Conservation (phyloP, 2,888 invertebrate genomes). For the Netelia melanura region DNA sequence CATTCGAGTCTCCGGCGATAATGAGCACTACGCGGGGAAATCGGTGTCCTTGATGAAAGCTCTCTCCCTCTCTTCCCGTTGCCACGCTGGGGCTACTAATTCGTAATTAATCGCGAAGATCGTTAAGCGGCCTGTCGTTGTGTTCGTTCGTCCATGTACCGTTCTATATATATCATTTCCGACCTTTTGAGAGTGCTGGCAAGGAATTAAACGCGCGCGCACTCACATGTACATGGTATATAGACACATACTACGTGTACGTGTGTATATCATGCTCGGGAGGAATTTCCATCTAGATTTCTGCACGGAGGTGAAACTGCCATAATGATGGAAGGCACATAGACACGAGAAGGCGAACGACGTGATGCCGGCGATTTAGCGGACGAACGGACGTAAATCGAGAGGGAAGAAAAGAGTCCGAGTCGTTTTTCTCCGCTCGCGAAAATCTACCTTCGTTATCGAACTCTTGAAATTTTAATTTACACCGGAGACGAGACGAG, state of each 20-base stretch:
- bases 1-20: slow-evolving; percentile 12
- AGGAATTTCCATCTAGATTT: slow-evolving; percentile 60
- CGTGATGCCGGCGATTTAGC: slow-evolving; percentile 61
- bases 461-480: slow-evolving; percentile 78
- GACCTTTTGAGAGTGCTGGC: slow-evolving; percentile 35
- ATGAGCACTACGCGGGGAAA: slow-evolving; percentile 52
- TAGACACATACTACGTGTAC: neutral
- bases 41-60: slow-evolving; percentile 21
- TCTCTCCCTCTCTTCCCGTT: neutral
- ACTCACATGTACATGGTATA: neutral
- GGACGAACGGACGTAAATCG: slow-evolving; percentile 55
- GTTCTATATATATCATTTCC: slow-evolving; percentile 25
- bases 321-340: slow-evolving; percentile 6
- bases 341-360: slow-evolving; percentile 33
- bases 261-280: slow-evolving; percentile 19
- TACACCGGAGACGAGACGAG: slow-evolving; percentile 47
- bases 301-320: slow-evolving; percentile 21
- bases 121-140: slow-evolving; percentile 57
- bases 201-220: neutral
- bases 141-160: neutral
- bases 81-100: slow-evolving; percentile 51
- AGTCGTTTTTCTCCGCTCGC: neutral
- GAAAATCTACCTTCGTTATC: slow-evolving; percentile 74
- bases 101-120: slow-evolving; percentile 65
- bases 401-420: slow-evolving; percentile 24